phyloP scores from a whole-genome alignment of 2,797 vertebrate species.

The Gallinago nigripennis region DNA sequence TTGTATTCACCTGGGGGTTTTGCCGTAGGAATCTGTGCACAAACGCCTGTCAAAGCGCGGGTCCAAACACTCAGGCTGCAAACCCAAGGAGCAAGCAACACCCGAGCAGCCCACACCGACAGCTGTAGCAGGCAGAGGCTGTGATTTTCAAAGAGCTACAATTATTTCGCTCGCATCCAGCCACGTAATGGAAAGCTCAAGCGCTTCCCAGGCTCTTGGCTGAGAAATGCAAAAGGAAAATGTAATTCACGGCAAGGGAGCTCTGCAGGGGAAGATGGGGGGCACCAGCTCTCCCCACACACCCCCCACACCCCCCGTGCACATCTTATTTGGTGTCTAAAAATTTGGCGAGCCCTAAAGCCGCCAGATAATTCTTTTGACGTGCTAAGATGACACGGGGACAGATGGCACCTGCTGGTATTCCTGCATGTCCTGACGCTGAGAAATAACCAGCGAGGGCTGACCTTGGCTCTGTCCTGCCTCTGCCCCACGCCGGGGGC shows the following conservation, averaged over 20 bases:
- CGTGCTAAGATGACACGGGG: not conserved
- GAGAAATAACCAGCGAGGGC: fast-evolving
- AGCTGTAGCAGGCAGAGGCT: not conserved
- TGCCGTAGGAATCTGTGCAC: not conserved
- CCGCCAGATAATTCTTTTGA: fast-evolving
- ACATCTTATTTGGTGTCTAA: not conserved
- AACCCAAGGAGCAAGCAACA: not conserved
- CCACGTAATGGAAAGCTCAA: fast-evolving
- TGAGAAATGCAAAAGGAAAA: not conserved
- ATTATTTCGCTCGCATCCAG: not conserved
- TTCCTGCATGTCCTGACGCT: not conserved
- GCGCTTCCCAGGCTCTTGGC: not conserved
- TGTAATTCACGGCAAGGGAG: not conserved
- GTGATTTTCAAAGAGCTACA: not conserved
- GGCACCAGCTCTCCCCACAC: not conserved
- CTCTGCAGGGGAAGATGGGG: not conserved
- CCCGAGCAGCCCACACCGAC: not conserved
- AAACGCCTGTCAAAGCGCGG: not conserved
- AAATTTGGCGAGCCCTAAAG: not conserved
- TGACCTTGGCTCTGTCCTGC: not conserved
- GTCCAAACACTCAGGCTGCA: not conserved
- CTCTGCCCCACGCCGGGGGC: not conserved
- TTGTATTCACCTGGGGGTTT: not conserved
- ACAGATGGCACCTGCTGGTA: not conserved
- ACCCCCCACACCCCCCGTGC: fast-evolving